Evolutionary conservation across 1,140 invertebrate species (phyloP), one percentile per base, ranked within the genome.

Genomic region (Leptoteleia sp.): DNA sequence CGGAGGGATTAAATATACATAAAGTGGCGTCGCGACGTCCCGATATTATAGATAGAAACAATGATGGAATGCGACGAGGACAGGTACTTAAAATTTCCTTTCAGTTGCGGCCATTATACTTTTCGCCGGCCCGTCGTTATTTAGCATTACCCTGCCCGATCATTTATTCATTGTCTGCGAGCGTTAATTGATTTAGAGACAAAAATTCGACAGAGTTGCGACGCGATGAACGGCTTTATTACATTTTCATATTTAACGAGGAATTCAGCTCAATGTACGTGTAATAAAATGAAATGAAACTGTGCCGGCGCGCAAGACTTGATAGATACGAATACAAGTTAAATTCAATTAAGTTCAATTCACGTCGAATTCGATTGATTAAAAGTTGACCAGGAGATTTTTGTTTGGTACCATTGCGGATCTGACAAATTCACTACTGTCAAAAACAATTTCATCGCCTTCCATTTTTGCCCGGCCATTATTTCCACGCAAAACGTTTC

Each of bases 1-100:
- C 54, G 52, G 13, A 12, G 4, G 37, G 47, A 54, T 65, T 65
- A 65, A 65, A 65, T 65, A 65, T 65, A 65, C 61, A 65, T 65
- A 54, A 54, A 65, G 12, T 19, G 54, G 16, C 48, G 15, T 52
- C 37, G 37, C 38, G n/a, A 45, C 35, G 19, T 40, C 31, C 29
- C 15, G 19, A 45, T 55, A 67, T 67, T 67, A 67, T 67, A 40
- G 62, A 19, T 64, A 50, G 50, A 13, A 13, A 13, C 33, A 67
- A 67, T 45, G 55, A 55, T 67, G 37, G 47, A 67, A 19, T 67
- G 47, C 37, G 47, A 55, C 9, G 38, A 27, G 47, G 16, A 42
- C 59, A 45, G 48, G 43, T 33, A 31, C 61, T 67, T 43, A 29
- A 4, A 25, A 12, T 33, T 17, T 59, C 7, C 22, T 50, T 52